These are phyloP conservation scores for Protosalanx chinensis DNA, from an alignment of 2,797 vertebrate genomes.

Conservation along the genomic window DNA sequence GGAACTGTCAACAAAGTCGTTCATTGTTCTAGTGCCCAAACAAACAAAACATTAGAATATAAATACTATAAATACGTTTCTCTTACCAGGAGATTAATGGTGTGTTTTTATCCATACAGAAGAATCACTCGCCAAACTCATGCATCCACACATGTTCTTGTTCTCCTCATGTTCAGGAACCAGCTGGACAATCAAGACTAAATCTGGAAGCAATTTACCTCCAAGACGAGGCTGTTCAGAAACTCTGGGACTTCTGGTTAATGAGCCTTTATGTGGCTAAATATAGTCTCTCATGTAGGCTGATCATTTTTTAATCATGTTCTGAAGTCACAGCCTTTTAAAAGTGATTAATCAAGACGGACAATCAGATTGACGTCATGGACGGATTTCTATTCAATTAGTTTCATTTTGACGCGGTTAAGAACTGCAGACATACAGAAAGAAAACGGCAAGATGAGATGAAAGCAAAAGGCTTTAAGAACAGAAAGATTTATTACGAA, in stretches of 20 bases:
- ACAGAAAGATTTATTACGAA: background rate
- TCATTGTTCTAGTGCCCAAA: background rate
- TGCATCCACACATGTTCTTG: constrained; percentile 9
- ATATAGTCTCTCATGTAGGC: constrained; percentile 29
- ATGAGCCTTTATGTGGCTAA: constrained; percentile 55
- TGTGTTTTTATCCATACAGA: background rate
- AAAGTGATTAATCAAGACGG: constrained; percentile 6
- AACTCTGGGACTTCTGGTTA: constrained; percentile 53
- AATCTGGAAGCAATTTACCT: constrained; percentile 71
- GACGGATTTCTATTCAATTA: background rate
- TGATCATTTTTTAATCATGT: constrained; percentile 27
- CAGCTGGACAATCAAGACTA: constrained; percentile 66
- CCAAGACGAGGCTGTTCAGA: constrained; percentile 60
- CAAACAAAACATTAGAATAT: background rate
- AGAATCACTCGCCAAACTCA: background rate
- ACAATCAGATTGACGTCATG: background rate
- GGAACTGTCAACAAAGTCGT: too few relatives aligned
- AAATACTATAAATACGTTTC: background rate
- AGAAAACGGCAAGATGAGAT: background rate
- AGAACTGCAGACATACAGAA: background rate
- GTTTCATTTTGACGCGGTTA: background rate
- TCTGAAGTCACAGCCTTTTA: constrained; percentile 29
- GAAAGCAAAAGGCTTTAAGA: background rate
- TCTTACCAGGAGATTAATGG: too few relatives aligned
- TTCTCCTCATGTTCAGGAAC: constrained; percentile 12